These are phyloP conservation scores for Eudemis profundana DNA, from an alignment of 2,888 invertebrate species.

Conservation along the genomic window DNA sequence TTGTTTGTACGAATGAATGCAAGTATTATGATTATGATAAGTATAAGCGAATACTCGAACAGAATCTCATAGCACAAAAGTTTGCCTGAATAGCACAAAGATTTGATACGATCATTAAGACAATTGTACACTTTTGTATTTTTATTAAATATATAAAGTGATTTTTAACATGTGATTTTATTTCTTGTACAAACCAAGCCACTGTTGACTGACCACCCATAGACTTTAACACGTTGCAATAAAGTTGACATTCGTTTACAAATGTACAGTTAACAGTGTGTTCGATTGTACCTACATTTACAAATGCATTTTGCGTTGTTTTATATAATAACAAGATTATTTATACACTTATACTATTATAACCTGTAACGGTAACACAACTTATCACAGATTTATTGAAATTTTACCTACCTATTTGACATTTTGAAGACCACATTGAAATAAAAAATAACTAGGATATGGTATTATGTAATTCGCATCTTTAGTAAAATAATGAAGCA, in stretches of 20 bases:
- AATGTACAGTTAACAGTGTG: too few species aligned
- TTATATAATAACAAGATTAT: not conserved
- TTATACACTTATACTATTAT: not conserved
- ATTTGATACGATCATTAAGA: constrained; percentile 57
- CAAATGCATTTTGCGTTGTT: too few species aligned
- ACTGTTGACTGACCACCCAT: too few species aligned
- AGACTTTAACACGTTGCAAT: too few species aligned
- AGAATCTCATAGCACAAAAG: constrained; percentile 46
- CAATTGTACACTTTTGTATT: constrained; percentile 78
- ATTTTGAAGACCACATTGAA: too few species aligned
- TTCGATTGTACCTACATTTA: too few species aligned
- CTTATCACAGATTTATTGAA: constrained; percentile 16
- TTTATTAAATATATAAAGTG: constrained; percentile 72
- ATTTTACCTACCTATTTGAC: too few species aligned
- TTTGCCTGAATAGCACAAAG: constrained; percentile 66
- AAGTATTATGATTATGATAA: constrained; percentile 27
- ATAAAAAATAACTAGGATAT: too few species aligned
- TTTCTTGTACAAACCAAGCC: constrained; percentile 35
- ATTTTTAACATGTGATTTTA: constrained; percentile 56
- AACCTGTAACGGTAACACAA: constrained; percentile 3
- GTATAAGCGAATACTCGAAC: constrained; percentile 34
- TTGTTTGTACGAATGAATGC: constrained; percentile 6
- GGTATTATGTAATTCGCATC: too few species aligned
- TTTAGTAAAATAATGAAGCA: too few species aligned
- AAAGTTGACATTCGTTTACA: too few species aligned